Conservation (phyloP, 1,140 invertebrate species). For the Cephus cinctus region DNA sequence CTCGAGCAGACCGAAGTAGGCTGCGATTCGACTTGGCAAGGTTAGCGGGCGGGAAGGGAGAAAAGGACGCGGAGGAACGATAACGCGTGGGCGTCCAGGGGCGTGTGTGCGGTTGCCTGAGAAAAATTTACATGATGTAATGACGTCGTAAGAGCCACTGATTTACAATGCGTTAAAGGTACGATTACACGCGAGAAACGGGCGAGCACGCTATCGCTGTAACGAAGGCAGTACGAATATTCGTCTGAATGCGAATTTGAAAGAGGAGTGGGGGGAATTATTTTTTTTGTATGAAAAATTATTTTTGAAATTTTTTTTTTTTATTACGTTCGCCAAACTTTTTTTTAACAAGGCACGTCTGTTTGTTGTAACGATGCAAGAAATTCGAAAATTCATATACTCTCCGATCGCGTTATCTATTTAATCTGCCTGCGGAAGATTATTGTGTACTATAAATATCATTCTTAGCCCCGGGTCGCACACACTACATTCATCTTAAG, state of each 20-base stretch:
- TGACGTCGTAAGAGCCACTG: constrained; percentile 27
- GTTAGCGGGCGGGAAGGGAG: constrained; percentile 21
- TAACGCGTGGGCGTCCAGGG: constrained; percentile 35
- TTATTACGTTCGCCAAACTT: no score
- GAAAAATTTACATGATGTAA: constrained; percentile 36
- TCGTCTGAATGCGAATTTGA: no score
- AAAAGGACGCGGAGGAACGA: constrained; percentile 27
- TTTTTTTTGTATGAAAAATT: no score
- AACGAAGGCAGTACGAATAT: no score
- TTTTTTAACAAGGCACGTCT: no score
- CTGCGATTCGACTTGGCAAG: no score
- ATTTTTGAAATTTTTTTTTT: no score
- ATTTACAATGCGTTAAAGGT: constrained; percentile 29
- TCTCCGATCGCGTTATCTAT: constrained; percentile 16
- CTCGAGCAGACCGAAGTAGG: constrained; percentile 16
- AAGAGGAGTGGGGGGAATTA: no score
- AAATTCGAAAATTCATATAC: constrained; percentile 21
- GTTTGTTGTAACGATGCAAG: no score
- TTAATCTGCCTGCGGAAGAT: constrained; percentile 15
- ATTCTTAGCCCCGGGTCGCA: constrained; percentile 15
- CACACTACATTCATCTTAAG: constrained; percentile 12
- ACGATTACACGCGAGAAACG: constrained; percentile 15
- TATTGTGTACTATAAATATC: constrained; percentile 7
- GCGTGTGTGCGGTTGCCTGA: constrained; percentile 14
- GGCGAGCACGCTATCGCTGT: no score